Base-by-base conservation (phyloP, 2,797 vertebrate species). In the Falco biarmicus region DNA sequence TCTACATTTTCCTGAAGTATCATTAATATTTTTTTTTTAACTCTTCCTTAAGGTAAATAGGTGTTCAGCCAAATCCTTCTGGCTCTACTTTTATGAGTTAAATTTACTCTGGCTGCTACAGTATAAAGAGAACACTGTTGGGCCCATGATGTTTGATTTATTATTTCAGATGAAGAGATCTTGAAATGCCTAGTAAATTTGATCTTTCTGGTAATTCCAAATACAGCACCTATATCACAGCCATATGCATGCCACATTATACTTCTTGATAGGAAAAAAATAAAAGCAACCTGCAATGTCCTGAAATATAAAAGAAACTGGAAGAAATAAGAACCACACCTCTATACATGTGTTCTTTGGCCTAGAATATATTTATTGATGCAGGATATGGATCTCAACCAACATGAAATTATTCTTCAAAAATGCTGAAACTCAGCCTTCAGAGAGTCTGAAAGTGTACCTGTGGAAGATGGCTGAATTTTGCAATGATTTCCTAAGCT, bases 391-490 rank as follows among this genome's bases (percentile, higher is more conserved):
- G 11, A 61, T 81, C 37, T 81, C 78, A 94, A 86, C 19, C n/a
- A 87, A 84, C 12, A 32, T 17, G 6, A 90, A 89, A 59, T 69
- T 73, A 41, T 74, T 92, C 39, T 75, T 73, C 37, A 90, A 69
- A 73, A 82, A 81, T 32, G 11, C 29, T 61, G 69, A 87, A 70
- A 11, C 11, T 74, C 77, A 60, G 70, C 26, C 16, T 84, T 83
- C 37, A 28, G 48, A 77, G 32, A 29, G 10, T 41, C 57, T 88
- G 73, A 37, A 87, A 57, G 20, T 13, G 15, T n/a, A 85, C 79
- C 54, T 88, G 6, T 31, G 24, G 69, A 96, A 91, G 76, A 86
- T 31, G 31, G 48, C 45, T 64, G 68, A 93, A 93, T 95, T 87
- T 93, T 61, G 64, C 43, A 53, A 84, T 34, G 37, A 87, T 73